Evolutionary conservation across 2,888 invertebrate species (phyloP).

Genomic region (Cylindroiulus punctatus): DNA sequence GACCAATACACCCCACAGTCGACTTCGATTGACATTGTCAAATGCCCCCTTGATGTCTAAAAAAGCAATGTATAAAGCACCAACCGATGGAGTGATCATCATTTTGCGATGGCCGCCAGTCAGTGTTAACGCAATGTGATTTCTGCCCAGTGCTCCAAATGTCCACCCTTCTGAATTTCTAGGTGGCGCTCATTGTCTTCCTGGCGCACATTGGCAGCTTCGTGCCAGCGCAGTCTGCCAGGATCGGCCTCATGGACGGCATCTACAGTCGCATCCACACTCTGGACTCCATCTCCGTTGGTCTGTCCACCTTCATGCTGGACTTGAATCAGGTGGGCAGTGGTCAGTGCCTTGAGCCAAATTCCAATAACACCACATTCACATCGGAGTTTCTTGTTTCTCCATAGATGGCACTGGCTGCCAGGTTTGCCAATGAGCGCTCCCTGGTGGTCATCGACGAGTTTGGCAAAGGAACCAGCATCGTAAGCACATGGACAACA

Average conservation of each 20-base stretch:
- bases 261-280: constrained; percentile 81
- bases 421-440: constrained; percentile 73
- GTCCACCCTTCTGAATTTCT: neutral
- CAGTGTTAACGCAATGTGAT: no score
- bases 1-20: no score
- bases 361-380: no score
- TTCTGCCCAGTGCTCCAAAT: no score
- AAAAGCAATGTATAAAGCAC: no score
- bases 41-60: no score
- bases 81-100: no score
- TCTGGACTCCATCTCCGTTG: constrained; percentile 79
- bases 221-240: constrained; percentile 82
- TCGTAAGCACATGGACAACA: constrained; percentile 62
- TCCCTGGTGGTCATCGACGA: constrained; percentile 88
- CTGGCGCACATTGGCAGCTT: constrained; percentile 90
- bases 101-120: no score
- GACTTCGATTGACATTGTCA: no score
- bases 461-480: constrained; percentile 84
- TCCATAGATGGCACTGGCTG: constrained; percentile 76
- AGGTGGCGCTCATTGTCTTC: constrained; percentile 79
- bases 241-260: constrained; percentile 76
- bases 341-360: no score
- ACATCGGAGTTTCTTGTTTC: neutral
- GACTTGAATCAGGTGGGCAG: constrained; percentile 80
- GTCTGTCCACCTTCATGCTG: constrained; percentile 85